Conservation (phyloP, 2,113 vertebrate genomes). For the Machaerirhynchus nigripectus region DNA sequence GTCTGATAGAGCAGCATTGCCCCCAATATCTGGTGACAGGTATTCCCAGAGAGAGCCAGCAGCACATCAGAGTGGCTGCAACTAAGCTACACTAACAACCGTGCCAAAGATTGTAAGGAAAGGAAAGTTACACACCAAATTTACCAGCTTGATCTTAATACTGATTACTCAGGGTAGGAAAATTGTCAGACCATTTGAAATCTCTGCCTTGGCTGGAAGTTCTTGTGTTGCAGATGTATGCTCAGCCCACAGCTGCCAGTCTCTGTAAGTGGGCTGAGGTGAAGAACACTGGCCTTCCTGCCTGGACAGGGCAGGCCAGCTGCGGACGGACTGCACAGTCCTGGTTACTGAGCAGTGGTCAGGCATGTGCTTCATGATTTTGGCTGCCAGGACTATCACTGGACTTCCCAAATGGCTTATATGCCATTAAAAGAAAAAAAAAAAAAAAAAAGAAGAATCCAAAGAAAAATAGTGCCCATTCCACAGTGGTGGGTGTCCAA, state of each 20-base stretch:
- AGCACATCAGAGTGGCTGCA: not conserved
- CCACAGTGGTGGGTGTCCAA: not conserved
- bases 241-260: not conserved
- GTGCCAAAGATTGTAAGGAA: not conserved
- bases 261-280: not conserved
- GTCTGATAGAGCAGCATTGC: not conserved
- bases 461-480: not conserved
- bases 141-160: not conserved
- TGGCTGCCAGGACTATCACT: not conserved
- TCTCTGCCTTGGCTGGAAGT: not conserved
- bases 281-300: not conserved
- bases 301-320: not conserved
- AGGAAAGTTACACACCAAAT: not conserved
- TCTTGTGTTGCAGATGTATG: not conserved
- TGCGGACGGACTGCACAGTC: accelerated
- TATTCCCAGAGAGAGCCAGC: not conserved
- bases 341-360: not conserved
- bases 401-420: not conserved
- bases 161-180: not conserved
- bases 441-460: not conserved
- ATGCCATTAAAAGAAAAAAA: not conserved
- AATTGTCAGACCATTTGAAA: not conserved
- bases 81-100: not conserved
- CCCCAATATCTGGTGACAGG: not conserved
- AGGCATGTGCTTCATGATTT: not conserved